Percentiles rank a stretch among this genome's conserved stretches.
Conservation (phyloP, 2,113 vertebrate species). For the Syngnathus typhle region DNA sequence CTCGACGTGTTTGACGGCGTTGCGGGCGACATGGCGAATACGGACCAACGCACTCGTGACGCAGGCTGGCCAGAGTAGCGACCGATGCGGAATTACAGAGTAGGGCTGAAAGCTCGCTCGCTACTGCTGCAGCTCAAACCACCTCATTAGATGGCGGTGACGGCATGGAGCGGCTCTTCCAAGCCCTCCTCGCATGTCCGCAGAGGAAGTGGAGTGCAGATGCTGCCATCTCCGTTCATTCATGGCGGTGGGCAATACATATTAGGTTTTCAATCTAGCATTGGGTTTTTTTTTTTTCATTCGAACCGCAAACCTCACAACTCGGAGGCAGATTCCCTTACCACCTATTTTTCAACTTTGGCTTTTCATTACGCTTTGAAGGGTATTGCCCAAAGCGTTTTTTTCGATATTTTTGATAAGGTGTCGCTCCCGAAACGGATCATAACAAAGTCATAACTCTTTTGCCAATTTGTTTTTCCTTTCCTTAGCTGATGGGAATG, state of each 20-base stretch:
- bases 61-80: conserved; percentile 56
- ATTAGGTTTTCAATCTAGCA: neutral
- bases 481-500: conserved; percentile 37
- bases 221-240: conserved; percentile 39
- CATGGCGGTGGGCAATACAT: neutral
- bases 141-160: conserved; percentile 65
- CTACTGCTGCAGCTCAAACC: conserved; percentile 51
- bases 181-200: conserved; percentile 53
- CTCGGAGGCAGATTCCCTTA: neutral
- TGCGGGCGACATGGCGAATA: conserved; percentile 54
- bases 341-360: neutral
- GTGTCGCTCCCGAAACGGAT: neutral
- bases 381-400: neutral
- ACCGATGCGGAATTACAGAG: conserved; percentile 63
- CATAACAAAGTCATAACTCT: neutral
- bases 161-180: conserved; percentile 57
- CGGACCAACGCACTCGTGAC: conserved; percentile 61
- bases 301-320: neutral
- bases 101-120: conserved; percentile 34
- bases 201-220: conserved; percentile 59
- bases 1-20: conserved; percentile 51
- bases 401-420: neutral
- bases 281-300: neutral
- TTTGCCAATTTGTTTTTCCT: conserved; percentile 15
- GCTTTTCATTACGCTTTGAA: neutral